phyloP scores from a whole-genome alignment of 2,888 invertebrate species.

The Masnerella sp. region DNA sequence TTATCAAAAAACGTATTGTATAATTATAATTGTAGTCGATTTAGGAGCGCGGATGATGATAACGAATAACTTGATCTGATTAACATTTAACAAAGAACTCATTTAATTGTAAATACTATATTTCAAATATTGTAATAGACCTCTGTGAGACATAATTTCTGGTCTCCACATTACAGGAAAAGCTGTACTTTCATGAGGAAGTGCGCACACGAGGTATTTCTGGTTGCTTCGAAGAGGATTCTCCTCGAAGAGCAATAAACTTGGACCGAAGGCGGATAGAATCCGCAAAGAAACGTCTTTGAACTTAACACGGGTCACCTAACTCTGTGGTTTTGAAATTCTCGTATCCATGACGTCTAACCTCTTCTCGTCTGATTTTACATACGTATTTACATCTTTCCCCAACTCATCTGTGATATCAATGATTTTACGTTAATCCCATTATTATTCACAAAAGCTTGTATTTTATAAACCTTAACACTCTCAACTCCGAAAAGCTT shows the following conservation, averaged over 20 bases:
- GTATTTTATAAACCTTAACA: no score
- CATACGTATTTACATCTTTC: conserved; percentile 45
- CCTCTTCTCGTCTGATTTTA: conserved; percentile 50
- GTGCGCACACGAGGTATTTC: conserved; percentile 63
- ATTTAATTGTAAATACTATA: conserved; percentile 38
- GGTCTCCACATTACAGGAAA: conserved; percentile 63
- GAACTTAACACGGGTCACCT: conserved; percentile 77
- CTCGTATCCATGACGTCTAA: conserved; percentile 50
- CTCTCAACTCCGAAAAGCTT: no score
- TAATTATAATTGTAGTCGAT: conserved; percentile 23
- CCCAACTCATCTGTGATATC: conserved; percentile 21
- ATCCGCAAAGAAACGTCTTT: conserved; percentile 69
- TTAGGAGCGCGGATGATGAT: conserved; percentile 1
- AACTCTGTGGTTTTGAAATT: conserved; percentile 62
- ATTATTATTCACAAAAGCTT: no score
- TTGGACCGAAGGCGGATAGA: conserved; percentile 54
- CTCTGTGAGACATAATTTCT: conserved; percentile 67
- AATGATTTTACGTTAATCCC: conserved; percentile 4
- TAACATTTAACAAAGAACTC: background rate
- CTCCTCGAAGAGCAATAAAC: conserved; percentile 60
- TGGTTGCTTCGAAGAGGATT: conserved; percentile 47
- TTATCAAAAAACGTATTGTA: conserved; percentile 4
- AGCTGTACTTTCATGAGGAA: conserved; percentile 68
- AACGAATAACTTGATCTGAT: background rate
- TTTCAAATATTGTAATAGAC: conserved; percentile 49